These are phyloP conservation scores for Nowickia ferox DNA, from an alignment of 2,888 invertebrate genomes.

Conservation along the genomic window DNA sequence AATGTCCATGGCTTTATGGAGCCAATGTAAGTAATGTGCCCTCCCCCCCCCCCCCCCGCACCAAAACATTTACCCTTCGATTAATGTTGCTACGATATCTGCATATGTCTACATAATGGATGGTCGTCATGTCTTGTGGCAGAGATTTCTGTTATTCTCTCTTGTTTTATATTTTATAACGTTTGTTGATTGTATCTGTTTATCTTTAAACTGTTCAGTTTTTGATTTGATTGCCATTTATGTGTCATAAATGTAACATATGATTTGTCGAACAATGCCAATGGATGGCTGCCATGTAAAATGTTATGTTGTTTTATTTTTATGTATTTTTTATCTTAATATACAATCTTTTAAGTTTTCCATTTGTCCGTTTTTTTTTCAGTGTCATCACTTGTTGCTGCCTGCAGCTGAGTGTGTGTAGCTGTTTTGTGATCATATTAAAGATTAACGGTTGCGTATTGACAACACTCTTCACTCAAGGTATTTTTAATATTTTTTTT, in stretches of 20 bases:
- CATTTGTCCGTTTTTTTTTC: conserved; percentile 52
- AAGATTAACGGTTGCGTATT: conserved; percentile 60
- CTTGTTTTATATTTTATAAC: neutral
- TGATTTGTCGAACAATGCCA: conserved; percentile 39
- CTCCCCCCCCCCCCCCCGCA: neutral
- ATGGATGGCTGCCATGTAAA: conserved; percentile 17
- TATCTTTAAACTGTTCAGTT: conserved; percentile 40
- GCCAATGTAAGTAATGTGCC: too few relatives aligned
- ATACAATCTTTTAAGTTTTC: conserved; percentile 58
- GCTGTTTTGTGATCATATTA: conserved; percentile 56
- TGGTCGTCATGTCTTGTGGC: conserved; percentile 6
- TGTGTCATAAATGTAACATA: conserved; percentile 72
- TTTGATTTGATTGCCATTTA: conserved; percentile 71
- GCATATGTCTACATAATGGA: conserved; percentile 35
- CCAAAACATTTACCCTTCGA: neutral
- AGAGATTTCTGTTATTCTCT: conserved; percentile 7
- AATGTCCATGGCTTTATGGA: conserved; percentile 46
- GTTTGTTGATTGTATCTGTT: neutral
- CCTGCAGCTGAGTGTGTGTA: conserved; percentile 14
- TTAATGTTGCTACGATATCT: neutral
- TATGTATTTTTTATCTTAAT: conserved; percentile 47
- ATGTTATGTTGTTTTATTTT: conserved; percentile 11
- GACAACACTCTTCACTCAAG: conserved; percentile 57
- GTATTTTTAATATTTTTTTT: conserved; percentile 15
- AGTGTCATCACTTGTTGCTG: conserved; percentile 61